These are phyloP conservation scores for Trididemnum nubilum DNA, from an alignment of 23 tunicate species.

Conservation along the genomic window DNA sequence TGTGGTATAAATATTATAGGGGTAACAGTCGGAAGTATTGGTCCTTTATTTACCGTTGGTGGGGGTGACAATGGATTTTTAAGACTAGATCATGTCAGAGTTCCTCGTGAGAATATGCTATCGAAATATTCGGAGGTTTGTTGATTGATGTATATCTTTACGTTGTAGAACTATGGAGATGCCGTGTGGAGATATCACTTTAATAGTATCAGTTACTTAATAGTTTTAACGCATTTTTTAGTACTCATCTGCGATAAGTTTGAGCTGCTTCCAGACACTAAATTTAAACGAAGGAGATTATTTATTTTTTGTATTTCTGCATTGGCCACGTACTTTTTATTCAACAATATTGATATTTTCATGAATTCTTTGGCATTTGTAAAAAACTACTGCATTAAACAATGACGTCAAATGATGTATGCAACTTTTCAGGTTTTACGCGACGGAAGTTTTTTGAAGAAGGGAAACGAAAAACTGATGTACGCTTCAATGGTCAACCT, in stretches of 20 bases:
- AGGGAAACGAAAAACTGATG: conserved; percentile 60
- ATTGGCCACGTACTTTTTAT: too few relatives aligned
- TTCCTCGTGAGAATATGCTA: conserved; percentile 83
- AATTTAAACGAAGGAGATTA: not conserved
- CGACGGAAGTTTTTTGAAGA: conserved; percentile 65
- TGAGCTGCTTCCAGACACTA: not conserved
- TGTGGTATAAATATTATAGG: too few relatives aligned
- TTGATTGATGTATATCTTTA: not conserved
- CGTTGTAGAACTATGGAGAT: not conserved
- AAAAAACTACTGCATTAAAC: too few relatives aligned
- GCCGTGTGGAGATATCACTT: too few relatives aligned
- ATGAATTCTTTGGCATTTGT: too few relatives aligned
- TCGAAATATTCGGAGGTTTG: conserved; percentile 72
- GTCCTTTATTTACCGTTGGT: conserved; percentile 43
- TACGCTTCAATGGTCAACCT: conserved; percentile 80
- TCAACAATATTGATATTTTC: too few relatives aligned
- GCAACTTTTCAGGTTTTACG: conserved; percentile 44
- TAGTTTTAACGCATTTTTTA: too few relatives aligned
- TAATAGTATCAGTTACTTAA: too few relatives aligned
- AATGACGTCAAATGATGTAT: too few relatives aligned
- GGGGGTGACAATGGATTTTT: conserved; percentile 76
- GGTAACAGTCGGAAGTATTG: conserved; percentile 70
- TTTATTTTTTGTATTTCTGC: too few relatives aligned
- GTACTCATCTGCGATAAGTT: too few relatives aligned
- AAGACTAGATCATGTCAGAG: conserved; percentile 46